Evolutionary conservation across 2,113 vertebrate genomes (phyloP).

Genomic region (Vulpes ferrilata): DNA sequence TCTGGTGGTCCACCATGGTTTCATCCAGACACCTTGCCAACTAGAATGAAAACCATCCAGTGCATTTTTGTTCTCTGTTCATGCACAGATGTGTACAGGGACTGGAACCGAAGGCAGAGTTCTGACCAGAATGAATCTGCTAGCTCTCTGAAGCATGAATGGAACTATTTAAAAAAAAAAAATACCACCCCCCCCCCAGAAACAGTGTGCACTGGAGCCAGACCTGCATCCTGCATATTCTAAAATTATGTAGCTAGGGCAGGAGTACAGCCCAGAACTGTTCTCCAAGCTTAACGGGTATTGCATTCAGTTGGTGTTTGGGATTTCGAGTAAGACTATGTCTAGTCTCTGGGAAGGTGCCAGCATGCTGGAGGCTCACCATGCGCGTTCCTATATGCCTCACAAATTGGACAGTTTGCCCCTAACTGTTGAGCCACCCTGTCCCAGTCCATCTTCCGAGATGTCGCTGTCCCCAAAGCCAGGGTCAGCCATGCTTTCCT

Average conservation of each 20-base stretch:
- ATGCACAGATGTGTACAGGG: neutral
- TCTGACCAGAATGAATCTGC: neutral
- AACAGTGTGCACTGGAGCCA: neutral
- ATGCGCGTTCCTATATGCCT: neutral
- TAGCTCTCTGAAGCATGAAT: constrained; percentile 24
- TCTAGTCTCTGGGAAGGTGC: neutral
- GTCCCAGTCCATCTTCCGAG: neutral
- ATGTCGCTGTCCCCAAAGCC: neutral
- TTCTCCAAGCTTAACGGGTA: neutral
- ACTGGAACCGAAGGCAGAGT: neutral
- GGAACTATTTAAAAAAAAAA: neutral
- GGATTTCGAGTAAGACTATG: neutral
- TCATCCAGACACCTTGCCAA: neutral
- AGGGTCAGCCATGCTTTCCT: neutral
- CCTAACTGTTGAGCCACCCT: neutral
- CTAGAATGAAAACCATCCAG: neutral
- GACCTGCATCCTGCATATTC: neutral
- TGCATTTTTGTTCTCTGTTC: neutral
- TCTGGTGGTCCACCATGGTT: neutral
- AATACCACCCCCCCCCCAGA: neutral
- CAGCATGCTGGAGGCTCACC: no score
- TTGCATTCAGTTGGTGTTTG: neutral
- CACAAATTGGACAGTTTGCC: neutral
- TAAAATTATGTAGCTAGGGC: neutral
- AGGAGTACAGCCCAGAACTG: no score